Base-by-base conservation (phyloP, 2,888 invertebrate species). In the Himalopsyche tibetana region DNA sequence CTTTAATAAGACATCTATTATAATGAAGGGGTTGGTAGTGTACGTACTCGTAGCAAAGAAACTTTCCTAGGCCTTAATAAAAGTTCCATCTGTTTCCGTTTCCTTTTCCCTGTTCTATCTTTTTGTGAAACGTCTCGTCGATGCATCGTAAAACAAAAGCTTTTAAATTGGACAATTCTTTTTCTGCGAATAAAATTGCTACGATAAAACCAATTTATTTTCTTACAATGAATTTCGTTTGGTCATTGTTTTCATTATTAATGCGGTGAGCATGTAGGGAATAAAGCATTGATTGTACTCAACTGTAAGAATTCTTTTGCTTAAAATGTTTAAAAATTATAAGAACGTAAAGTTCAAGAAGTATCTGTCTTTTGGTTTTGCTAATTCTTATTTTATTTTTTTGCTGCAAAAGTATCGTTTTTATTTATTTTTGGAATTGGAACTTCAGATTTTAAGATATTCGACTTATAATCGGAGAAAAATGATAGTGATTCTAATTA, bases 201-300 rank as follows among this genome's bases (percentile, higher is more conserved):
- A 15, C 63, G 63, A 63, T 63, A 63, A 63, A 63, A 63, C 63
- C 63, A 63, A 63, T 63, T 63, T 63, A 63, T 63, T 63, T 63
- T 63, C 63, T 19, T 19, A 63, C 63, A 63, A 63, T 63, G 63
- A 63, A 63, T 63, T 63, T 63, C 63, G 11, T 63, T 28, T 63
- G 63, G 63, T 63, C 63, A 63, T 63, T 63, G 63, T 81, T 81
- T 81, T 55, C 81, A 81, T 81, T 81, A 51, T 55, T 28, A 28
- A 51, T 38, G 42, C n/a, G 81, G 81, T 42, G 42, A 51, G 42
- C 45, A 81, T 28, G 28, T 51, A n/a, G 36, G 81, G 81, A 28
- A 81, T 38, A 51, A 28, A 12, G 17, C 15, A 55, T 42, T 4
- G 81, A 81, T 55, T 15, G 69, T 63, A 40, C 45, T 83, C 69